Conservation (phyloP, 2,888 invertebrate genomes). For the Hyalella azteca region DNA sequence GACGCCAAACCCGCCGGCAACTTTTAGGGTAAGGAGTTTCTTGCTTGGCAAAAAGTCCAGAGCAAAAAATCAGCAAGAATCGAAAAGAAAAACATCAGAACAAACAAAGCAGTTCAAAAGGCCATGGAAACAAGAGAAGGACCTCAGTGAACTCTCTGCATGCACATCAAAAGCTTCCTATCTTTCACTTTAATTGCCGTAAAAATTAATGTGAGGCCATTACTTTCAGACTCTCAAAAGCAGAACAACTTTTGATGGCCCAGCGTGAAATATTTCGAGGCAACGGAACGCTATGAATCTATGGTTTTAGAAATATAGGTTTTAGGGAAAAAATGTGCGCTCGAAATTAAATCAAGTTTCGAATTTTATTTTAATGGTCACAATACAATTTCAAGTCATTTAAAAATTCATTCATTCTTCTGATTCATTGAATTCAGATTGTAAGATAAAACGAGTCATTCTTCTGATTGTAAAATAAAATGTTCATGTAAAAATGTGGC, state of each 20-base stretch:
- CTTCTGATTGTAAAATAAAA: too few species aligned
- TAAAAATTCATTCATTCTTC: too few species aligned
- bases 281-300: background rate
- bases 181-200: background rate
- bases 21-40: constrained; percentile 36
- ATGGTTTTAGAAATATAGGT: too few species aligned
- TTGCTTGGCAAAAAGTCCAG: background rate
- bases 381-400: too few species aligned
- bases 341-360: too few species aligned
- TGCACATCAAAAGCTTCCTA: constrained; percentile 4
- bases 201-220: background rate
- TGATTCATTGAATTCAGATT: too few species aligned
- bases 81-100: background rate
- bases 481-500: too few species aligned
- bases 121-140: constrained; percentile 9
- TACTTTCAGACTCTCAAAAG: background rate
- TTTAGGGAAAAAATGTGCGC: too few species aligned
- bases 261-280: background rate
- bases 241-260: background rate
- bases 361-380: too few species aligned
- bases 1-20: constrained; percentile 24
- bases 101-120: constrained; percentile 19
- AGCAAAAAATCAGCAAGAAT: background rate
- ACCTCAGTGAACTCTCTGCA: background rate
- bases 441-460: too few species aligned